Evolutionary conservation across 2,113 vertebrate genomes (phyloP), one percentile per base, ranked within the genome.

Genomic region (Andinoacara biseriatus): DNA sequence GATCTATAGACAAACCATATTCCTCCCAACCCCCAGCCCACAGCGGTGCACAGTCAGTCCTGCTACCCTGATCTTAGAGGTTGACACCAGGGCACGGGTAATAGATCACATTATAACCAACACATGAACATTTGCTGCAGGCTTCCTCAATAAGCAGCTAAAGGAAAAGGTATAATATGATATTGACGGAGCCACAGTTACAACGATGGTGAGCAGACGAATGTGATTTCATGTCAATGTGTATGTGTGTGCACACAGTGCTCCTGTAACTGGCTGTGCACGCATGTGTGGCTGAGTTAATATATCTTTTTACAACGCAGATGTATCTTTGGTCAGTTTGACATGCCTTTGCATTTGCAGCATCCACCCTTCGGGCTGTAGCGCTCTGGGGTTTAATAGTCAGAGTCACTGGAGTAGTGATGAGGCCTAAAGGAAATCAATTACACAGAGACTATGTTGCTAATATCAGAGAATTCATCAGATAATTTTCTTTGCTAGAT

Each of bases 81-180:
- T 56, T 80, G 88, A 91, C 90, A 89, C 90, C 86, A 84, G 90
- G 87, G 26, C 78, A 49, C 89, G 86, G 89, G 88, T 94, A 95
- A 94, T 94, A 92, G 91, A 90, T 83, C 89, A 84, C 85, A 93
- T 92, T 88, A 88, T 93, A 94, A 94, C 87, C 92, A 80, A 87
- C 63, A 59, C 92, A 93, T 83, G 92, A 83, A 88, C 87, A 76
- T 89, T 60, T 62, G 54, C 80, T 86, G 86, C 80, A 82, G 86
- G 79, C 83, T 8, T 83, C 93, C 96, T 95, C 94, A 95, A 96
- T 96, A 94, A 38, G 84, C 81, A 83, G 85, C 92, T 80, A 91
- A 94, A 92, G 91, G 90, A 92, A 90, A 91, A 92, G 80, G 91
- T 94, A 4, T 72, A 93, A 96, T 96, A 95, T 93, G 90, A 93